These are phyloP conservation scores for Eupeodes luniger DNA, from an alignment of 2,888 invertebrate genomes.

Conservation along the genomic window DNA sequence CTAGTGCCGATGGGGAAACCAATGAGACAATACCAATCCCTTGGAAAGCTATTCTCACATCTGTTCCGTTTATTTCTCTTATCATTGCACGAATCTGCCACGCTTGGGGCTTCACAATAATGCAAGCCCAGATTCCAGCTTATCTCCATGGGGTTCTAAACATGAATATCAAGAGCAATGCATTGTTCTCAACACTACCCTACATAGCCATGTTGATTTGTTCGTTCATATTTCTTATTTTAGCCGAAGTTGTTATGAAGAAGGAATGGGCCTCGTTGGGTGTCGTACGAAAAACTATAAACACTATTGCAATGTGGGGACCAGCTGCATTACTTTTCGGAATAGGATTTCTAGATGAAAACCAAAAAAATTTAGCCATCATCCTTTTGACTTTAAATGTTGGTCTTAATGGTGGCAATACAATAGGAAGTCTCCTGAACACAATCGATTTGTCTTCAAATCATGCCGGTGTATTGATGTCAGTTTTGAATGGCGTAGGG, in stretches of 20 bases:
- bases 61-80: slow-evolving; percentile 86
- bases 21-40: slow-evolving; percentile 85
- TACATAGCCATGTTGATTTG: slow-evolving; percentile 84
- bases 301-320: slow-evolving; percentile 83
- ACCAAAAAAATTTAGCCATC: slow-evolving; percentile 84
- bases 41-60: slow-evolving; percentile 88
- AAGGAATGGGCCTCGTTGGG: slow-evolving; percentile 82
- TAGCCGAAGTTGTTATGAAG: slow-evolving; percentile 84
- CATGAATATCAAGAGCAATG: slow-evolving; percentile 86
- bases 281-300: slow-evolving; percentile 79
- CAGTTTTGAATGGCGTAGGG: slow-evolving; percentile 86
- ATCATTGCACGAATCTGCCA: slow-evolving; percentile 84
- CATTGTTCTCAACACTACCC: slow-evolving; percentile 85
- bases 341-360: slow-evolving; percentile 84
- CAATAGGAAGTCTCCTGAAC: slow-evolving; percentile 84
- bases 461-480: slow-evolving; percentile 87
- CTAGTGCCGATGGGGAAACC: slow-evolving; percentile 44
- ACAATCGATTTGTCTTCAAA: slow-evolving; percentile 87
- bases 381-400: slow-evolving; percentile 86
- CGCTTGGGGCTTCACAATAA: slow-evolving; percentile 89
- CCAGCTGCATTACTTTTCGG: slow-evolving; percentile 85
- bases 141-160: slow-evolving; percentile 87
- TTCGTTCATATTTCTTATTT: slow-evolving; percentile 83
- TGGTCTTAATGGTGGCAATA: slow-evolving; percentile 83
- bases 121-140: slow-evolving; percentile 87